Evolutionary conservation across 2,113 vertebrate species (phyloP), one percentile per base, ranked within the genome.

Genomic region (Sphaerodactylus townsendi): DNA sequence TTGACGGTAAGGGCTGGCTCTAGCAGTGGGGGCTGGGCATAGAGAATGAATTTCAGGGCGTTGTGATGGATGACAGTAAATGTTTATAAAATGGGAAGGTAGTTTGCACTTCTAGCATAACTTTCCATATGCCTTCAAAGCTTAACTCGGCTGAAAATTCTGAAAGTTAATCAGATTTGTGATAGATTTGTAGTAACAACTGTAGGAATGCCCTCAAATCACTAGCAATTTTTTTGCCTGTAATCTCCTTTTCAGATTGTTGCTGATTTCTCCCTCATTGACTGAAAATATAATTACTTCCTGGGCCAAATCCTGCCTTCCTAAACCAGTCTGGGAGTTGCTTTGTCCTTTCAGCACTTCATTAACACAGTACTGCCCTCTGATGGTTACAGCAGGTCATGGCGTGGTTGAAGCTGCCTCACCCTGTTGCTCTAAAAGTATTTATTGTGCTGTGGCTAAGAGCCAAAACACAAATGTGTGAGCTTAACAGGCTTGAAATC

Each of bases 1-100:
- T 96, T 99, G 86, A 98, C 94, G 66, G 99, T 99, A 95, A 97
- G 97, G 87, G 56, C 6, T 30, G 9, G 44, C 39, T 0, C 4
- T 2, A 7, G 33, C 23, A 48, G 10, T 28, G 17, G 62, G 30
- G 5, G 48, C 30, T n/a, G 9, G 10, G 1, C 50, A 37, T 56
- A 33, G 23, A 62, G 39, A 33, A 35, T 53, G 21, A 33, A 2
- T 3, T 1, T 13, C 37, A 2, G 0, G 44, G 56, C 56, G 23
- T 74, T 73, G 79, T 77, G 39, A 65, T 59, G 41, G 21, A 70
- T 74, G 77, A 69, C 33, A 37, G 8, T 74, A 77, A n/a, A 53
- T n/a, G n/a, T n/a, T 59, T 39, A 65, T 0, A 81, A 53, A 21
- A 2, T 4, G 17, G 10, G 4, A 37, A 41, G 46, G 28, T 53